Percentiles rank a stretch among this genome's conserved stretches.
phyloP scores from a whole-genome alignment of 23 tunicate species.

The Halocynthia roretzi region DNA sequence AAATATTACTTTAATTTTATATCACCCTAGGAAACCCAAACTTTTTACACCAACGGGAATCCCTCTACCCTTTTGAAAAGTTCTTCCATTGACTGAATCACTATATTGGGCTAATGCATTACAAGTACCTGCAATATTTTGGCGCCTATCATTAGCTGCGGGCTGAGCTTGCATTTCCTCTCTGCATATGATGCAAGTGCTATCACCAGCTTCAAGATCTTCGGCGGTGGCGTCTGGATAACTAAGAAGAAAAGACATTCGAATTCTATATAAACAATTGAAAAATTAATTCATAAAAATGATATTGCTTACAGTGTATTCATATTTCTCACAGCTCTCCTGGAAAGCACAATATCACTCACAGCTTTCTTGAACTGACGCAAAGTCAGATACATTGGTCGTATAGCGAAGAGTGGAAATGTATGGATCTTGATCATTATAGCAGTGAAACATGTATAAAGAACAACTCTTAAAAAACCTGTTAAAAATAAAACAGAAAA shows the following conservation, averaged over 20 bases:
- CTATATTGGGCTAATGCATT: not conserved
- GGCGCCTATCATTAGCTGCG: conserved; percentile 20
- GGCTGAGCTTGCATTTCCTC: conserved; percentile 79
- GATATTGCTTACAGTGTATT: conserved; percentile 65
- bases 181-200: conserved; percentile 95
- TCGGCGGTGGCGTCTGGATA: conserved; percentile 97
- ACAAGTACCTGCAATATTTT: conserved; percentile 4
- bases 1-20: not conserved
- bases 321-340: conserved; percentile 94
- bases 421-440: conserved; percentile 90
- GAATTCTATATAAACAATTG: not conserved
- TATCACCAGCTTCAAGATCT: conserved; percentile 72
- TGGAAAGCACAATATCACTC: conserved; percentile 76
- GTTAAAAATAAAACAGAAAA: conserved; percentile 7
- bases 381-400: conserved; percentile 98
- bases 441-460: conserved; percentile 74
- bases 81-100: too few relatives aligned
- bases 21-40: too few relatives aligned
- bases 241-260: conserved; percentile 5
- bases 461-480: conserved; percentile 68
- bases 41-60: too few relatives aligned
- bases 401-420: conserved; percentile 87
- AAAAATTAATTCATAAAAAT: not conserved
- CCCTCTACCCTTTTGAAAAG: too few relatives aligned
- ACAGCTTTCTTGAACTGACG: conserved; percentile 90